Evolutionary conservation across 37 sponge, comb jelly and placozoan genomes (phyloP), one percentile per base, ranked within the genome.

Genomic region (Oscarella lobularis): DNA sequence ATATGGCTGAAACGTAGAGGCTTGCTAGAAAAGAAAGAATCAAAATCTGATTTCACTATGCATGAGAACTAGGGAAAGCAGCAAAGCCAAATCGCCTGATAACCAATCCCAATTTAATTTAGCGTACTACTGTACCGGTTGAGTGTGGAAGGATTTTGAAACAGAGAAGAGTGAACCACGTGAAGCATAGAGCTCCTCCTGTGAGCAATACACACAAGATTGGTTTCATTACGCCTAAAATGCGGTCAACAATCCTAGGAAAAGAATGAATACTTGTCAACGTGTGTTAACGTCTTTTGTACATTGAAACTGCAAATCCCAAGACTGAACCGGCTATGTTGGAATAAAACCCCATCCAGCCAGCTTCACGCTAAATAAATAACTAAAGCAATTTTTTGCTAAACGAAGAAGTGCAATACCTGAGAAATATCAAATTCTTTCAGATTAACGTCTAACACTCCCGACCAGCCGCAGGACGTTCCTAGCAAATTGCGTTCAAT

Each of bases 321-420:
- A 6, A 41, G 4, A 74, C 75, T 60, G 60, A 5, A 6, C 75
- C 75, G 29, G 75, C 75, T 5, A 74, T 5, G 29, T 5, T 74
- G 66, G 54, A 20, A 39, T 35, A 74, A 34, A 74, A 74, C 4
- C 75, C 75, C 27, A 74, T 66, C 75, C 75, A 74, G 30, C 75
- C 75, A 66, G 75, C 75, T 5, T 66, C 30, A 5, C 31, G 9
- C 75, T 74, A 0, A 66, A 34, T 5, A 35, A 38, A 14, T 6
- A 39, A 5, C 75, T 60, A 74, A 14, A 38, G 5, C 9, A 5
- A 74, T 34, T 30, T 6, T 6, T 35, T 29, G 29, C 29, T 14
- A 30, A 32, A 30, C 71, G 4, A 4, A 68, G 29, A 68, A 32
- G 33, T 20, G 33, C 31, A 68, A 5, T 66, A 74, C 75, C 75